phyloP scores from a whole-genome alignment of 1,140 invertebrate species.

The Zaprionus vittiger region DNA sequence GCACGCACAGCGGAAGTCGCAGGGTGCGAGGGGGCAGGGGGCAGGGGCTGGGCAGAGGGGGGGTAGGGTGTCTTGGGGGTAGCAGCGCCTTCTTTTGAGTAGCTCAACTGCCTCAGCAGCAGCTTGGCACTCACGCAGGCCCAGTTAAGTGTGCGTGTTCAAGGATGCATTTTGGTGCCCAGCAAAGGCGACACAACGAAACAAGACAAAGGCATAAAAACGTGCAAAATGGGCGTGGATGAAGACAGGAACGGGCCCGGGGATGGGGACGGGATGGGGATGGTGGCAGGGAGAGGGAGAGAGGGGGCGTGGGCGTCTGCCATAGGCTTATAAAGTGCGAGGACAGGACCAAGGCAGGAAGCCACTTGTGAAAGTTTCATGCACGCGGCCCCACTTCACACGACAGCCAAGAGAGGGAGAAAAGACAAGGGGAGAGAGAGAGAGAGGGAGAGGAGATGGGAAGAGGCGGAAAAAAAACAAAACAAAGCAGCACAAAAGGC shows the following conservation, averaged over 20 bases:
- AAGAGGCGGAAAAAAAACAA: slow-evolving; percentile 15
- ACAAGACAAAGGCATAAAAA: slow-evolving; percentile 81
- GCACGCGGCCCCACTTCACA: slow-evolving; percentile 80
- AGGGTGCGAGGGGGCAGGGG: not conserved
- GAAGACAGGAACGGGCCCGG: not conserved
- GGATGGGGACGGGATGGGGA: slow-evolving; percentile 8
- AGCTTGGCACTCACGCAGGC: slow-evolving; percentile 59
- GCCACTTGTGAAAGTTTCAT: slow-evolving; percentile 82
- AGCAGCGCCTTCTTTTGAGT: slow-evolving; percentile 42
- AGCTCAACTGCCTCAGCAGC: slow-evolving; percentile 50
- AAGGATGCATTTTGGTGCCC: slow-evolving; percentile 81
- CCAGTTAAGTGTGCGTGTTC: slow-evolving; percentile 82
- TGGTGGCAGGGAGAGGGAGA: slow-evolving; percentile 7
- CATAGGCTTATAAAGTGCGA: slow-evolving; percentile 77
- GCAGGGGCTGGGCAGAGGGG: not conserved
- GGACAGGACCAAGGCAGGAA: slow-evolving; percentile 70
- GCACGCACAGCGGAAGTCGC: slow-evolving; percentile 67
- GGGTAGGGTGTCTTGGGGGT: not conserved
- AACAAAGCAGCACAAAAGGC: slow-evolving; percentile 60
- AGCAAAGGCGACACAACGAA: slow-evolving; percentile 65
- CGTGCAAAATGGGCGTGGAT: slow-evolving; percentile 69
- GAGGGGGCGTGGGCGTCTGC: slow-evolving; percentile 19
- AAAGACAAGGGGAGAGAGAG: not conserved
- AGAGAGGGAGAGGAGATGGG: slow-evolving; percentile 6
- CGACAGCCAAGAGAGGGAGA: slow-evolving; percentile 53